Percentiles rank a stretch among this genome's conserved stretches.
Evolutionary conservation across 2,797 vertebrate species (phyloP).

Genomic region (Prunella strophiata): DNA sequence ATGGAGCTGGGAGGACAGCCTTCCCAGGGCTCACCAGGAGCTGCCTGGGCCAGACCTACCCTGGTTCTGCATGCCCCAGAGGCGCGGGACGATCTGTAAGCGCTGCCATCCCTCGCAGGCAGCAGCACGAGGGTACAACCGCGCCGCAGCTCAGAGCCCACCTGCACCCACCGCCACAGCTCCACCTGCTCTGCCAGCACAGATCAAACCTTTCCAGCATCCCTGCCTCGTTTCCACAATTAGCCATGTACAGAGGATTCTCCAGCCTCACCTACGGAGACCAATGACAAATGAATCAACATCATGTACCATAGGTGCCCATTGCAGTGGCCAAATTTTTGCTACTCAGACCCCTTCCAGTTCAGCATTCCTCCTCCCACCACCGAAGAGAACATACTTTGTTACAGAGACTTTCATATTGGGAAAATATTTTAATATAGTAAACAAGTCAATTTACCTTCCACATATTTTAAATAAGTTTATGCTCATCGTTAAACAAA

Average conservation of each 20-base stretch:
- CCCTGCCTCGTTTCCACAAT: background rate
- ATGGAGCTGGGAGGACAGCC: background rate
- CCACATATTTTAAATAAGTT: constrained; percentile 61
- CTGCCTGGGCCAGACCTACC: background rate
- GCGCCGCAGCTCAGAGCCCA: background rate
- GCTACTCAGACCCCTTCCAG: background rate
- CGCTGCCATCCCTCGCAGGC: background rate
- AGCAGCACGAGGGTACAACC: background rate
- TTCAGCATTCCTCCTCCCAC: background rate
- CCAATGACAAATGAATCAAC: background rate
- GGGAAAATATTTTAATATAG: constrained; percentile 72
- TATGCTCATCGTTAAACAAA: constrained; percentile 54
- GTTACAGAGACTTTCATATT: constrained; percentile 54
- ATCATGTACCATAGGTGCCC: rapidly evolving
- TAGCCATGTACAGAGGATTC: background rate
- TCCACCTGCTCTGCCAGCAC: background rate
- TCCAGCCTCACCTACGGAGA: constrained; percentile 22
- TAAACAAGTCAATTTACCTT: constrained; percentile 62
- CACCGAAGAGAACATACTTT: constrained; percentile 30
- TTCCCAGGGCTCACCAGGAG: background rate
- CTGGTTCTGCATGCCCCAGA: background rate
- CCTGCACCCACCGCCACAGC: background rate
- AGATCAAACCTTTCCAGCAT: background rate
- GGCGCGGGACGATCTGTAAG: rapidly evolving
- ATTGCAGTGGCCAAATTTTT: background rate